These are phyloP conservation scores for Hystrix cristata DNA, from an alignment of 2,113 vertebrate species.

Conservation along the genomic window DNA sequence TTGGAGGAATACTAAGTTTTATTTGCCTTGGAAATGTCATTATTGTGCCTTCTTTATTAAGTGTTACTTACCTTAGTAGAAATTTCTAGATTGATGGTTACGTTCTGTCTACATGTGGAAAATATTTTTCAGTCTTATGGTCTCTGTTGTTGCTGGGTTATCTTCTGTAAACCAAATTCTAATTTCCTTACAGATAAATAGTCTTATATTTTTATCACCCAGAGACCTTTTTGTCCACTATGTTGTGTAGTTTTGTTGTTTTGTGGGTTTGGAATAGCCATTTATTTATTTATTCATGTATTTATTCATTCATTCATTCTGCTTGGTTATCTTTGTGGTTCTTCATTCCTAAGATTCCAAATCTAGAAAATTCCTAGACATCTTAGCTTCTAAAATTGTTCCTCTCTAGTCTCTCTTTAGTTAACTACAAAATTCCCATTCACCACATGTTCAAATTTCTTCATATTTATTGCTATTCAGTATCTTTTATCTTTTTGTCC, in stretches of 20 bases:
- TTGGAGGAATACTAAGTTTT: neutral
- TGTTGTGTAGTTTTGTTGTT: neutral
- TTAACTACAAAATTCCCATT: neutral
- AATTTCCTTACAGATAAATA: conserved; percentile 9
- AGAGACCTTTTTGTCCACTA: neutral
- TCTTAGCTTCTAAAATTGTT: conserved; percentile 1
- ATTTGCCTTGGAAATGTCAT: conserved; percentile 5
- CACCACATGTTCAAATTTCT: neutral
- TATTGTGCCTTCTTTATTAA: conserved; percentile 44
- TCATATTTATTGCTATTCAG: neutral
- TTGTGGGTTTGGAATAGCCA: neutral
- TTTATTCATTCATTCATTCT: conserved; percentile 28
- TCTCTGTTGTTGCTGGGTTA: neutral
- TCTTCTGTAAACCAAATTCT: neutral
- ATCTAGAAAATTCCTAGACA: conserved; percentile 19
- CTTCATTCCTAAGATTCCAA: neutral
- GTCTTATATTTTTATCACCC: neutral
- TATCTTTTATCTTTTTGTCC: neutral
- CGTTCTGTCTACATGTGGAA: neutral
- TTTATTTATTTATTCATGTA: neutral
- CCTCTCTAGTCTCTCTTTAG: neutral
- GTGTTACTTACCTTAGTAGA: neutral
- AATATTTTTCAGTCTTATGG: neutral
- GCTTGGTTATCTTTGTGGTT: conserved; percentile 30
- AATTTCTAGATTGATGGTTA: conserved; percentile 6